Evolutionary conservation across 2,797 vertebrate species (phyloP).

Genomic region (Gymnothorax javanicus): DNA sequence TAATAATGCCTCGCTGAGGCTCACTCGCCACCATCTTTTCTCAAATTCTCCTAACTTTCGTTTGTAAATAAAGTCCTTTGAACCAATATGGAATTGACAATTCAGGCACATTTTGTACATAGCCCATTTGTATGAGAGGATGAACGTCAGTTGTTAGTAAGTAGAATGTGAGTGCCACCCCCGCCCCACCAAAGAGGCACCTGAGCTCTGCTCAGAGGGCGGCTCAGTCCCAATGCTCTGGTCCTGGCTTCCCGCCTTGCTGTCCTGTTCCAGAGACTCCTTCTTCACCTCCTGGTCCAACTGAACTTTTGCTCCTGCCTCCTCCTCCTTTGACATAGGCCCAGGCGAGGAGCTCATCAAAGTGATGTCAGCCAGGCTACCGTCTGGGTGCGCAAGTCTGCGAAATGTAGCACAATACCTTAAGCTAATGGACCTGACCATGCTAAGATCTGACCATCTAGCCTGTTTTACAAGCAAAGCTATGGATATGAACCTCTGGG

Average conservation of each 20-base stretch:
- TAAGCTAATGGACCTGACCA: not conserved
- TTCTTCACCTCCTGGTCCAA: slow-evolving; percentile 47
- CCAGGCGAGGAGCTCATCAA: slow-evolving; percentile 83
- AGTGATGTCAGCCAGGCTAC: slow-evolving; percentile 91
- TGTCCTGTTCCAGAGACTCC: slow-evolving; percentile 68
- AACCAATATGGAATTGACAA: too few relatives aligned
- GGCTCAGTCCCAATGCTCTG: slow-evolving; percentile 65
- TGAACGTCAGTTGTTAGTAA: too few relatives aligned
- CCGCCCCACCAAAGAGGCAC: slow-evolving; percentile 57
- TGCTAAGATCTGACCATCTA: not conserved
- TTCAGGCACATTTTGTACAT: too few relatives aligned
- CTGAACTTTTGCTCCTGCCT: slow-evolving; percentile 52
- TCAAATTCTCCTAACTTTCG: too few relatives aligned
- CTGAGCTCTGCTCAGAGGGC: slow-evolving; percentile 81
- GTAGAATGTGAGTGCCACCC: not conserved
- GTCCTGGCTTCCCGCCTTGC: slow-evolving; percentile 71
- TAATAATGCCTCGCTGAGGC: not conserved
- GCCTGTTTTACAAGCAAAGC: slow-evolving; percentile 47
- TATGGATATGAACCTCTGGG: slow-evolving; percentile 14
- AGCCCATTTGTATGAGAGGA: too few relatives aligned
- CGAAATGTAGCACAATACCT: slow-evolving; percentile 18
- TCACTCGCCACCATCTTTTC: too few relatives aligned
- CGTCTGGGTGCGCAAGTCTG: slow-evolving; percentile 91
- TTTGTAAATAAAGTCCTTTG: too few relatives aligned
- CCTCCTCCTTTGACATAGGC: slow-evolving; percentile 67